phyloP scores from a whole-genome alignment of 2,113 vertebrate genomes.

The Labrus mixtus region DNA sequence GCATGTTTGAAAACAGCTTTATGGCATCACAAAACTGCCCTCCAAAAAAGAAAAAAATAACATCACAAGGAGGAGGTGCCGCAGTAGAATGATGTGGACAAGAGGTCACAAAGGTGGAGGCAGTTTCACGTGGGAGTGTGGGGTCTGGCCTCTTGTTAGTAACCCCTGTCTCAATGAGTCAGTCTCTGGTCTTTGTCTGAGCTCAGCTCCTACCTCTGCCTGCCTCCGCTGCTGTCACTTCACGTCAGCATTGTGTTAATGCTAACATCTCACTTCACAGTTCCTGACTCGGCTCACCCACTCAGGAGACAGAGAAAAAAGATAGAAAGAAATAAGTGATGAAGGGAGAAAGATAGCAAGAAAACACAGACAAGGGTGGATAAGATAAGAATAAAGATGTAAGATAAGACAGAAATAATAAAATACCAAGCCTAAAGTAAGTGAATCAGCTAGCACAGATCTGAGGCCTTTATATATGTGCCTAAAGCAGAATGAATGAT shows the following conservation, averaged over 20 bases:
- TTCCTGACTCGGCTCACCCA: constrained; percentile 32
- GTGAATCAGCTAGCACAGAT: too few species aligned
- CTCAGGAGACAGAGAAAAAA: constrained; percentile 10
- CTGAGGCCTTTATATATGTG: too few species aligned
- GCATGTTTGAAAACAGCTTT: too few species aligned
- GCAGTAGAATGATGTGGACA: constrained; percentile 2
- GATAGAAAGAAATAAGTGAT: background rate
- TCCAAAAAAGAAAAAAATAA: background rate
- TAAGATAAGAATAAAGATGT: background rate
- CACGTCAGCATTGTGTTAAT: constrained; percentile 53
- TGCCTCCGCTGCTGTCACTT: constrained; percentile 61
- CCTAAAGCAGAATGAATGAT: background rate
- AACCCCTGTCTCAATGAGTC: constrained; percentile 46
- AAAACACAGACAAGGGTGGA: background rate
- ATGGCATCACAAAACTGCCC: background rate
- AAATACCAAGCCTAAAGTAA: too few species aligned
- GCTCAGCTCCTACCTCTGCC: constrained; percentile 42
- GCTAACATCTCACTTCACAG: constrained; percentile 40
- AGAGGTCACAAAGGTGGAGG: constrained; percentile 13
- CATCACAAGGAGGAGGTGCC: background rate
- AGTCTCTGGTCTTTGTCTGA: constrained; percentile 31
- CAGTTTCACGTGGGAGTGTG: constrained; percentile 28
- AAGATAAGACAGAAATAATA: too few species aligned
- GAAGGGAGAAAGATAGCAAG: background rate
- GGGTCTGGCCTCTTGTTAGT: constrained; percentile 17